Evolutionary conservation across 1,140 invertebrate genomes (phyloP), one percentile per base, ranked within the genome.

Genomic region (Drosophila equinoxialis): DNA sequence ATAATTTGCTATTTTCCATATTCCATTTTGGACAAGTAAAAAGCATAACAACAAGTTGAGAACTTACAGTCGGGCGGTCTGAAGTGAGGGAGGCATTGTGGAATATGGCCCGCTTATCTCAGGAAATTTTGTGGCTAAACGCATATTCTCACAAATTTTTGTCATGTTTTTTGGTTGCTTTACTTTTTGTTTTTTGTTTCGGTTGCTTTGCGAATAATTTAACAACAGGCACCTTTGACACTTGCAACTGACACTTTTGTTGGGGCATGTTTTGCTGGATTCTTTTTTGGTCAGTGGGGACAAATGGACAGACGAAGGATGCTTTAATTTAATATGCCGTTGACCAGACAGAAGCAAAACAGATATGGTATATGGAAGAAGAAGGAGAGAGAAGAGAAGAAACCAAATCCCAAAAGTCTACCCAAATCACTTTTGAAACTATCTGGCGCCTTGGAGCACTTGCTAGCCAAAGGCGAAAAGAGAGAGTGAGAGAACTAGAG

Each of bases 351-450:
- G 69, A 17, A 54, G 23, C 35, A 57, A 23, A 41, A 35, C 13
- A 57, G 6, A 20, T 30, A 30, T 30, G 30, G 30, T 30, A 30
- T 30, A 6, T 6, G 23, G 58, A 7, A 54, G 54, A 7, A 54
- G 42, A 45, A 41, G 17, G 8, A 10, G 35, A 26, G 26, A 8
- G 3, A 33, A 57, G 60, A 59, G 30, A 39, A 58, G 69, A 78
- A 81, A 72, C 69, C 82, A 77, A 80, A 79, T 80, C 83, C 83
- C 83, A 72, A 87, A 86, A 84, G 83, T 87, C 77, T 80, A 87
- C 83, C 83, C 83, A 87, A 87, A 87, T 87, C 83, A 87, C 83
- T 87, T 87, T 87, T 87, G 83, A 89, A 87, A 87, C 83, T 87
- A 87, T 87, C 84, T 89, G 86, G 77, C 79, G 79, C 84, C 84